Percentiles rank a stretch among this genome's conserved stretches.
phyloP scores from a whole-genome alignment of 2,797 vertebrate genomes.

The Sebastolobus alascanus region DNA sequence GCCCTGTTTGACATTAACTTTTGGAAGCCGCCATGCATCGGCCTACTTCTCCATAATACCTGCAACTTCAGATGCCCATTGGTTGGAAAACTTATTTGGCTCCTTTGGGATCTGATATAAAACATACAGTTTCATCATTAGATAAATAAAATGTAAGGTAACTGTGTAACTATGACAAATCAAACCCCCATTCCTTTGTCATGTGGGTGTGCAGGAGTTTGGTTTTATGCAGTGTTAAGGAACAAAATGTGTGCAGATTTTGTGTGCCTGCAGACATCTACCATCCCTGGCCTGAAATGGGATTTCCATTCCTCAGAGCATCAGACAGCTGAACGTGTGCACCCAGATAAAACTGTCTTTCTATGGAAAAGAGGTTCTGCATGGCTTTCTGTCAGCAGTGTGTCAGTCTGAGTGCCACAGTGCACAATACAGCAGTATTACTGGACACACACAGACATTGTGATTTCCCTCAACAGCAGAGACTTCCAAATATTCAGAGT shows the following conservation, averaged over 20 bases:
- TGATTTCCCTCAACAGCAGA: slow-evolving; percentile 36
- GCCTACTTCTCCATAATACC: background rate
- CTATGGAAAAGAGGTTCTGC: slow-evolving; percentile 32
- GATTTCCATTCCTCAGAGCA: slow-evolving; percentile 10
- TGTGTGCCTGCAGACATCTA: slow-evolving; percentile 1
- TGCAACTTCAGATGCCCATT: background rate
- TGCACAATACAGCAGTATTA: slow-evolving; percentile 18
- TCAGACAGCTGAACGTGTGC: slow-evolving; percentile 2
- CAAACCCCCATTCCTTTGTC: background rate
- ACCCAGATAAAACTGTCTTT: slow-evolving; percentile 24
- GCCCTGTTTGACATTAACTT: background rate
- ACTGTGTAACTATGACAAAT: background rate
- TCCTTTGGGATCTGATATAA: background rate
- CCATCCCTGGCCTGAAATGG: slow-evolving; percentile 18
- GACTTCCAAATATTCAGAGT: slow-evolving; percentile 62
- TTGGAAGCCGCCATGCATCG: background rate
- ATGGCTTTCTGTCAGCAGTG: slow-evolving; percentile 29
- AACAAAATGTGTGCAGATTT: slow-evolving; percentile 1
- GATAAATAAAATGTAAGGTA: background rate
- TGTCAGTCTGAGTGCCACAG: slow-evolving; percentile 39
- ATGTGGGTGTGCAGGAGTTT: background rate
- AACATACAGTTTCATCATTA: background rate
- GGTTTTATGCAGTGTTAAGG: background rate
- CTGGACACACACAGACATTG: slow-evolving; percentile 8
- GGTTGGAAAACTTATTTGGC: background rate